Conservation (phyloP, 2,113 vertebrate genomes). For the Podarcis cretensis region DNA sequence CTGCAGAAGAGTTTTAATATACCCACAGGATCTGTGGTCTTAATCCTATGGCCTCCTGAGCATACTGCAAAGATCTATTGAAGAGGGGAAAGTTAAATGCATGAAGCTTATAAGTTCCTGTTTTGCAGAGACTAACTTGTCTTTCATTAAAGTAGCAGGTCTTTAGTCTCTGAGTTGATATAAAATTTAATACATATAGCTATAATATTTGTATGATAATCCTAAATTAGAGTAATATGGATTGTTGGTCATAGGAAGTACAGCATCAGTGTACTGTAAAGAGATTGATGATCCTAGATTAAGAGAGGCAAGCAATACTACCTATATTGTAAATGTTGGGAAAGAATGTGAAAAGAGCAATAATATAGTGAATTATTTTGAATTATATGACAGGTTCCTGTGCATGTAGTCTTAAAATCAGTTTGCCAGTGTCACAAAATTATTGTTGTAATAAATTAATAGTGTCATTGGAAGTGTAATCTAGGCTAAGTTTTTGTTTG, state of each 20-base stretch:
- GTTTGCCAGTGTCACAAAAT: constrained; percentile 38
- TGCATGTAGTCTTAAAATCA: constrained; percentile 1
- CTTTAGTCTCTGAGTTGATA: not conserved
- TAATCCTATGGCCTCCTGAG: not conserved
- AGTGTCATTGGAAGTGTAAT: constrained; percentile 46
- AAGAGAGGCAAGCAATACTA: not conserved
- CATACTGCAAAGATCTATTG: not conserved
- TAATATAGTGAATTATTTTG: constrained; percentile 6
- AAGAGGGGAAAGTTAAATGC: not conserved
- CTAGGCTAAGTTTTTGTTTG: constrained; percentile 54
- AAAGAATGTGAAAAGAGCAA: not conserved
- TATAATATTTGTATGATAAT: not conserved
- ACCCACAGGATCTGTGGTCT: not conserved
- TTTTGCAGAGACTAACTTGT: not conserved
- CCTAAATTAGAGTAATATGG: not conserved
- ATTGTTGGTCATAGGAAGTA: not conserved
- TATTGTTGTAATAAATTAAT: constrained; percentile 39
- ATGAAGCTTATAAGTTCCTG: not conserved
- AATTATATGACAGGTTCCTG: not conserved
- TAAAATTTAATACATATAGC: not conserved
- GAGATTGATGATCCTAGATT: not conserved
- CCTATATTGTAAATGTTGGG: constrained; percentile 25
- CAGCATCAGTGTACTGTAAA: not conserved
- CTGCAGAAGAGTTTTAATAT: not conserved
- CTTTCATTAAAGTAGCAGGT: not conserved